Evolutionary conservation across 1,140 invertebrate species (phyloP).

Genomic region (Diuraphis noxia): DNA sequence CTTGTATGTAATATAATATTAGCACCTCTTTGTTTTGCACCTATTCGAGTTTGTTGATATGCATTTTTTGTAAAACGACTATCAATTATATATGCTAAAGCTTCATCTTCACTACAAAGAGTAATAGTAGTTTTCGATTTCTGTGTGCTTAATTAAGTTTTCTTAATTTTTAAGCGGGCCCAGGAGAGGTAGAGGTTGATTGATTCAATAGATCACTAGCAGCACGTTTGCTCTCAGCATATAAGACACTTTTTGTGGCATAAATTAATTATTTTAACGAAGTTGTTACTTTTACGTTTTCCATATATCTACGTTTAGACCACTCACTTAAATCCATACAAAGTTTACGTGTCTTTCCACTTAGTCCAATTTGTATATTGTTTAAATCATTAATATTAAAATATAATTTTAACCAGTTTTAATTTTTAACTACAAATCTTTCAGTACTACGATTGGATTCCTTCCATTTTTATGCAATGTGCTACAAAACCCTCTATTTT

Average conservation of each 20-base stretch:
- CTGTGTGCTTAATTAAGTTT: background rate
- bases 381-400: background rate
- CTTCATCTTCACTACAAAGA: background rate
- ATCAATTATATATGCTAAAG: conserved; percentile 29
- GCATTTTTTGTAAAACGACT: background rate
- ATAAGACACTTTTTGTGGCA: background rate
- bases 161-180: background rate
- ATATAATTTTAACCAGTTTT: background rate
- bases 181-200: background rate
- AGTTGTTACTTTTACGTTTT: background rate
- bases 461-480: background rate
- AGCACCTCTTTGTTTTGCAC: background rate
- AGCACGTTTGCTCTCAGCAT: background rate
- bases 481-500: no score
- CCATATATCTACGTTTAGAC: conserved; percentile 1
- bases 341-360: background rate
- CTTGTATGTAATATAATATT: conserved; percentile 29
- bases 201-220: background rate
- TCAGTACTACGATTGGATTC: background rate
- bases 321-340: background rate
- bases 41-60: background rate
- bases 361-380: background rate
- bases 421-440: background rate
- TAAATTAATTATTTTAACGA: background rate
- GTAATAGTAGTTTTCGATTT: background rate